Evolutionary conservation across 2,113 vertebrate species (phyloP).

Genomic region (Lophura nycthemera): DNA sequence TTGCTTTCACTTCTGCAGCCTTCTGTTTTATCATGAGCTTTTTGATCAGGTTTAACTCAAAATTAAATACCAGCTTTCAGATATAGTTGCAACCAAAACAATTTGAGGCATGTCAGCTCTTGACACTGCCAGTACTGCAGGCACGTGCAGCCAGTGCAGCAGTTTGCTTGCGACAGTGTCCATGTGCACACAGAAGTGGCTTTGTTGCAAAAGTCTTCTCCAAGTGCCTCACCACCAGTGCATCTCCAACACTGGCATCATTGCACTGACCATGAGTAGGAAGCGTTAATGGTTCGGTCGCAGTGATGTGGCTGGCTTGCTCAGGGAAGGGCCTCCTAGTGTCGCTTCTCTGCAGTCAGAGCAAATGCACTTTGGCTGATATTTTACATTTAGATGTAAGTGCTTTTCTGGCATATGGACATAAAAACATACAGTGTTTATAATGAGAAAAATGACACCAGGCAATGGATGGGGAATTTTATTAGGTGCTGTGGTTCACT

Average conservation of each 20-base stretch:
- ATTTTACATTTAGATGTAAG: constrained; percentile 4
- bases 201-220: not conserved
- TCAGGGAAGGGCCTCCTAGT: not conserved
- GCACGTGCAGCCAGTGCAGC: not conserved
- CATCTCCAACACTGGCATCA: not conserved
- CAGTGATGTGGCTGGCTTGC: not conserved
- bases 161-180: not conserved
- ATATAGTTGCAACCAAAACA: not conserved
- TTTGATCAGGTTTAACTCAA: not conserved
- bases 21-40: not conserved
- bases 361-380: not conserved
- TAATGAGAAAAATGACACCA: not conserved
- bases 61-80: not conserved
- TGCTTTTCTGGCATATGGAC: not conserved
- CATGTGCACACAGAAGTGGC: not conserved
- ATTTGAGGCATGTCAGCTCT: not conserved
- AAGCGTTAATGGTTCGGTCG: not conserved
- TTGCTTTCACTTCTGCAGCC: not conserved
- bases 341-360: not conserved
- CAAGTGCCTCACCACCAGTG: not conserved
- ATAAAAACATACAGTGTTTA: not conserved
- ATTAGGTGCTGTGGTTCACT: not conserved
- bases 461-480: not conserved
- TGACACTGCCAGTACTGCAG: not conserved
- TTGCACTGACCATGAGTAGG: not conserved